Evolutionary conservation across 92 coral and sea anemone species (phyloP), one percentile per base, ranked within the genome.

Genomic region (Virgularia gustaviana): DNA sequence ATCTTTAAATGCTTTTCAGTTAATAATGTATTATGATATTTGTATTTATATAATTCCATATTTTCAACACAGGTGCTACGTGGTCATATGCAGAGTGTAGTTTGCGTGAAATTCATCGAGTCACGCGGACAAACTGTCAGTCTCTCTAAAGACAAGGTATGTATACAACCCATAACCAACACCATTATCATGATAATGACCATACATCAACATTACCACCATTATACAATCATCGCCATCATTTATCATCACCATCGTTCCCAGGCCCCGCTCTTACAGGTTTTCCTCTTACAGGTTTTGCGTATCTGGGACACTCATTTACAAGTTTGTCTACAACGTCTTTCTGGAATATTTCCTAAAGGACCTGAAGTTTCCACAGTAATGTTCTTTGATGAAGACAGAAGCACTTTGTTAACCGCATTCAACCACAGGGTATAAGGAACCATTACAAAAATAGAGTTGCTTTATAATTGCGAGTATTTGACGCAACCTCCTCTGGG

Each of bases 251-350:
- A n/a, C n/a, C n/a, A n/a, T n/a, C n/a, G n/a, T n/a, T n/a, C n/a
- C n/a, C n/a, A n/a, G n/a, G n/a, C n/a, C n/a, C n/a, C n/a, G n/a
- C n/a, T n/a, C n/a, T n/a, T n/a, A n/a, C n/a, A n/a, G n/a, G 33
- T 49, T 12, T 57, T 19, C 36, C 12, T 11, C 30, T 1, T 31
- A 15, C 80, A 91, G 97, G 95, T 91, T 63, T 77, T 91, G 31
- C 87, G 97, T 12, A 86, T 91, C 49, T 91, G 97, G 97, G 97
- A 91, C 82, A 91, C 97, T 9, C 97, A 91, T 44, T 83, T 91
- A 45, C 97, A 91, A 86, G 97, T 91, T 39, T 91, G 97, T 76
- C 88, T 89, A 49, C 97, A 91, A 59, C 79, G 97, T 52, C 81
- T 91, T n/a, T 91, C 97, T 32, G 97, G 97, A 33, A 86, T 91